A percentile compares a stretch with the other conserved stretches of the same genome.
phyloP scores from a whole-genome alignment of 2,797 vertebrate species.

The Pangasius larnaudii region DNA sequence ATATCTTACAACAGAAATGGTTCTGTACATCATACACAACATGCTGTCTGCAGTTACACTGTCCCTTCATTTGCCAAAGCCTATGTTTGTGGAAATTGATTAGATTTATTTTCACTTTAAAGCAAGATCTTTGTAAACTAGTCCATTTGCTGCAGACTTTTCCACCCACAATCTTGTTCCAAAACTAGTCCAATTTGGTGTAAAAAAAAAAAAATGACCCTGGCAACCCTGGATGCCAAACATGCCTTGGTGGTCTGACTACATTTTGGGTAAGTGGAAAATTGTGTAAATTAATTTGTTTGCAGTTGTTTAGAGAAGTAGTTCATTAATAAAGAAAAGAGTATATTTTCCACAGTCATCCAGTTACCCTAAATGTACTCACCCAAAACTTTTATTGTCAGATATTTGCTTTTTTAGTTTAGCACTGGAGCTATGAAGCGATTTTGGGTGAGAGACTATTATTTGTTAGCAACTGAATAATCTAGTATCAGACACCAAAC shows the following conservation, averaged over 20 bases:
- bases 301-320: background rate
- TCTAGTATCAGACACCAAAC: background rate
- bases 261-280: background rate
- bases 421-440: background rate
- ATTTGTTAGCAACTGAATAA: background rate
- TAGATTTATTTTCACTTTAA: background rate
- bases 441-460: background rate
- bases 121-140: conserved; percentile 7
- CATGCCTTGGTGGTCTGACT: background rate
- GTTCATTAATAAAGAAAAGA: background rate
- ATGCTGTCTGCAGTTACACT: background rate
- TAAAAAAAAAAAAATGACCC: background rate
- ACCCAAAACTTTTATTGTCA: background rate
- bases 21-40: background rate
- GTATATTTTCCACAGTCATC: too few species aligned
- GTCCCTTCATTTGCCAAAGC: background rate
- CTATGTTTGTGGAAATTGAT: background rate
- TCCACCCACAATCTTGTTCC: background rate
- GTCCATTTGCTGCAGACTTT: background rate
- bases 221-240: background rate
- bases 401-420: background rate
- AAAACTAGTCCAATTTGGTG: background rate
- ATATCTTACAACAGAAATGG: background rate
- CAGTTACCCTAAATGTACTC: background rate
- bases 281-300: background rate